Evolutionary conservation across 2,797 vertebrate genomes (phyloP).

Genomic region (Simalia tracyae): DNA sequence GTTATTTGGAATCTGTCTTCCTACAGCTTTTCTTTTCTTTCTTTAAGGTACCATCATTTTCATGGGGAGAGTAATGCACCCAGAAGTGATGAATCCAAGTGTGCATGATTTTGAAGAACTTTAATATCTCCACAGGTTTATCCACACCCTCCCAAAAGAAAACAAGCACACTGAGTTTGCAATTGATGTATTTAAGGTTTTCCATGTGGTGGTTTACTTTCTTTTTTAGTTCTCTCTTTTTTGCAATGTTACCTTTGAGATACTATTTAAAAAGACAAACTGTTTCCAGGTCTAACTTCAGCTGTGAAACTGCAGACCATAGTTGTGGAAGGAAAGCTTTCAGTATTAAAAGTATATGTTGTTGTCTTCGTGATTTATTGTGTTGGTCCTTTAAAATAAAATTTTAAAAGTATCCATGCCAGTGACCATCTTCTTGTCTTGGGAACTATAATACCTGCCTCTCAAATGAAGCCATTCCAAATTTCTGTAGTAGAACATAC

Average conservation of each 20-base stretch:
- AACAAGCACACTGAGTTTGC: conserved; percentile 74
- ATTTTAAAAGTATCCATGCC: conserved; percentile 61
- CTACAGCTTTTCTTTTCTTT: neutral
- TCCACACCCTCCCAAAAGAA: conserved; percentile 49
- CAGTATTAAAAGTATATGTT: conserved; percentile 68
- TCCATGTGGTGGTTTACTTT: conserved; percentile 48
- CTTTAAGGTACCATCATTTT: conserved; percentile 87
- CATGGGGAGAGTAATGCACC: conserved; percentile 97
- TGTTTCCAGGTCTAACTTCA: conserved; percentile 61
- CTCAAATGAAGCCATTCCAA: neutral
- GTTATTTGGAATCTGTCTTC: neutral
- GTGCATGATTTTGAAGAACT: conserved; percentile 90
- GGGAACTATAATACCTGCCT: conserved; percentile 49
- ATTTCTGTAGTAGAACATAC: neutral
- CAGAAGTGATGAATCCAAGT: conserved; percentile 86
- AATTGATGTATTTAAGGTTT: conserved; percentile 74
- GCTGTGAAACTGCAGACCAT: conserved; percentile 57
- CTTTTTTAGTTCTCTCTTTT: conserved; percentile 30
- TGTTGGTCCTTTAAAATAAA: conserved; percentile 76
- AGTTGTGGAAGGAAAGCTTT: conserved; percentile 68
- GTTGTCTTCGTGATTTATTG: conserved; percentile 70
- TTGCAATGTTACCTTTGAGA: conserved; percentile 58
- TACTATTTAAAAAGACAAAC: conserved; percentile 56
- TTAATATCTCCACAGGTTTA: conserved; percentile 69
- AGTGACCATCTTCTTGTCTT: conserved; percentile 64